Conservation (phyloP, 2,113 vertebrate genomes). For the Notothenia rossii region DNA sequence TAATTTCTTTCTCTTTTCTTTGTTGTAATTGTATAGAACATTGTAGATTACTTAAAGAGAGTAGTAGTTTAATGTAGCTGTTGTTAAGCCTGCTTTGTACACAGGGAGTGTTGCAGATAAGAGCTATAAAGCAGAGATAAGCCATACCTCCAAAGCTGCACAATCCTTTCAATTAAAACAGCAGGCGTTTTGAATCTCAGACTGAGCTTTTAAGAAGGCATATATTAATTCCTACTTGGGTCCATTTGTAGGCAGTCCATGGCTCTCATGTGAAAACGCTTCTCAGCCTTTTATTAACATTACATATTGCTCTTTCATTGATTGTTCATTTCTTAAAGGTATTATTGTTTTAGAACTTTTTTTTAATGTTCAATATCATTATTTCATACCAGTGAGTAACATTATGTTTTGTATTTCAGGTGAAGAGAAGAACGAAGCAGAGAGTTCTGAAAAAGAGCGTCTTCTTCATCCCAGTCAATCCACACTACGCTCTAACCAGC, state of each 20-base stretch:
- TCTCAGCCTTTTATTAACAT: background rate
- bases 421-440: background rate
- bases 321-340: too few species aligned
- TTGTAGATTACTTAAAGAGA: background rate
- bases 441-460: rapidly evolving
- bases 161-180: background rate
- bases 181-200: too few species aligned
- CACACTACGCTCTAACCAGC: slow-evolving; percentile 20
- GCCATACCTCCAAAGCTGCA: background rate
- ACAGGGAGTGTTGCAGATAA: background rate
- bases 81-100: background rate
- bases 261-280: background rate
- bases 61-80: background rate
- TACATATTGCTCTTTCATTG: too few species aligned
- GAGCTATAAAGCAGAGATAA: background rate
- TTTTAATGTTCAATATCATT: background rate
- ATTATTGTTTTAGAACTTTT: background rate
- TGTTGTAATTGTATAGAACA: too few species aligned
- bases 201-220: too few species aligned
- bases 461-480: background rate
- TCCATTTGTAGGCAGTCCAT: background rate
- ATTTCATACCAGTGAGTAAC: background rate
- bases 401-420: slow-evolving; percentile 5
- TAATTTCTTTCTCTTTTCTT: too few species aligned
- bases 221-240: background rate